These are phyloP conservation scores for Notothenia rossii DNA, from an alignment of 2,113 vertebrate species.

Conservation along the genomic window DNA sequence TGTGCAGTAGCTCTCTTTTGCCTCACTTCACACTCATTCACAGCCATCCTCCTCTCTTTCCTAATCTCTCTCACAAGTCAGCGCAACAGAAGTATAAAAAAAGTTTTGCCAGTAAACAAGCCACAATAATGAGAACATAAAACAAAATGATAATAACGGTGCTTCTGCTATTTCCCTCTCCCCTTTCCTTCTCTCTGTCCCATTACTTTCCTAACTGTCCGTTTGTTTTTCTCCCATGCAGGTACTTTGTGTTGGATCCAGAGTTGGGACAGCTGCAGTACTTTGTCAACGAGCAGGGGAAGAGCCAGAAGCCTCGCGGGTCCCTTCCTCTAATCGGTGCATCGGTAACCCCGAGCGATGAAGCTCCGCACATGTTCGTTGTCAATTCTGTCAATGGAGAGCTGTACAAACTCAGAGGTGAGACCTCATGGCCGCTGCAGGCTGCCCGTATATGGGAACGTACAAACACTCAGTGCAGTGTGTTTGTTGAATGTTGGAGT, in stretches of 20 bases:
- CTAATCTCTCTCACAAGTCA: conserved; percentile 15
- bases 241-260: conserved; percentile 93
- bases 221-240: conserved; percentile 53
- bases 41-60: background rate
- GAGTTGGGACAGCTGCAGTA: conserved; percentile 94
- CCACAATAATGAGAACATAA: conserved; percentile 48
- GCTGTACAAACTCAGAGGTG: conserved; percentile 96
- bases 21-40: conserved; percentile 27
- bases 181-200: conserved; percentile 21
- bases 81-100: conserved; percentile 17
- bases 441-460: conserved; percentile 13
- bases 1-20: conserved; percentile 17
- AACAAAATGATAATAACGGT: conserved; percentile 38
- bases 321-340: conserved; percentile 92
- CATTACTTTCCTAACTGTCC: conserved; percentile 52
- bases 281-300: conserved; percentile 93
- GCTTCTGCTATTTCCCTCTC: conserved; percentile 7
- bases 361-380: conserved; percentile 93
- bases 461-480: conserved; percentile 18
- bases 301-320: conserved; percentile 93
- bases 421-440: conserved; percentile 1
- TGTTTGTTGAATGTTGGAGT: conserved; percentile 12
- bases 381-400: conserved; percentile 92
- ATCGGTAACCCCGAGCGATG: conserved; percentile 90
- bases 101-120: conserved; percentile 40